Conservation (phyloP, 2,113 vertebrate genomes). For the Zosterops japonicus region DNA sequence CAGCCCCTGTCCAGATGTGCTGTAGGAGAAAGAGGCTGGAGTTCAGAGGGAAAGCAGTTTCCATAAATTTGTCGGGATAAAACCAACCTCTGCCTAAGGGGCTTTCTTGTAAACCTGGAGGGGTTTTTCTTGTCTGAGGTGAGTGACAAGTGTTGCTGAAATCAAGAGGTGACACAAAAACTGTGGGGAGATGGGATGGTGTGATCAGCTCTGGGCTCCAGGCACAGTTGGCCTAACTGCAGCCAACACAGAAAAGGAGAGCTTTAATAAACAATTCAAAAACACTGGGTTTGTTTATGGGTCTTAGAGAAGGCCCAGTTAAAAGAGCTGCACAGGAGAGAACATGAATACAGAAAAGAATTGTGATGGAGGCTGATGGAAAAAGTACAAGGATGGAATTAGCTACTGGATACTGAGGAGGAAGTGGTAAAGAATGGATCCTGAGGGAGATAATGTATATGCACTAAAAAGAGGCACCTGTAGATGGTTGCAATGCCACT, state of each 20-base stretch:
- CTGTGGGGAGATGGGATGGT: neutral
- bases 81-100: neutral
- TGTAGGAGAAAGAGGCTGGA: neutral
- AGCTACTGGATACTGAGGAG: neutral
- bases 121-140: neutral
- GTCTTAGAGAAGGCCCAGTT: neutral
- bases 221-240: neutral
- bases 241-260: neutral
- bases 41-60: neutral
- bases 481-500: neutral
- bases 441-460: neutral
- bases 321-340: neutral
- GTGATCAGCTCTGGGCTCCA: neutral
- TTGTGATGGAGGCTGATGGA: neutral
- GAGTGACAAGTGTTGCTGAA: neutral
- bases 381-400: neutral
- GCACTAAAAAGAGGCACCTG: neutral
- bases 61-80: neutral
- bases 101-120: neutral
- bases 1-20: neutral
- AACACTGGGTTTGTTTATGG: neutral
- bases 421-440: neutral
- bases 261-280: neutral
- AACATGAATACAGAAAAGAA: neutral
- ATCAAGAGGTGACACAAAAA: neutral